phyloP scores from a whole-genome alignment of 2,888 invertebrate genomes.

The Epiblema foenella region DNA sequence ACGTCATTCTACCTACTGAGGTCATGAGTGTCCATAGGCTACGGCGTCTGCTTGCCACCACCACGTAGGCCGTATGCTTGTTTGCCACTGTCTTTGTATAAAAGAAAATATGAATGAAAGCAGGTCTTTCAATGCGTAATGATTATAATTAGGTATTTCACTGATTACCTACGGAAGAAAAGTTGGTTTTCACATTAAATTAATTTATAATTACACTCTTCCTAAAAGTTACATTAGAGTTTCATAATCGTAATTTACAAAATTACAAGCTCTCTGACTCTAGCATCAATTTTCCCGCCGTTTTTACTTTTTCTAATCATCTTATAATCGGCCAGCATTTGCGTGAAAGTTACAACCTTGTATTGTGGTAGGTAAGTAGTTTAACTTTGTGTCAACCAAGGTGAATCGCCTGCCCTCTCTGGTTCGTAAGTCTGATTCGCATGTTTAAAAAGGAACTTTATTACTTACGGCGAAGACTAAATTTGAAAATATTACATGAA shows the following conservation, averaged over 20 bases:
- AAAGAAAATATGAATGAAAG: neutral
- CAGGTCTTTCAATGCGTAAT: neutral
- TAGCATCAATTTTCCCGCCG: no score
- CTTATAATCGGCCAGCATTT: constrained; percentile 38
- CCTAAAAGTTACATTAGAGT: no score
- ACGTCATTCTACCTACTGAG: no score
- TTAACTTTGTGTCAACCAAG: constrained; percentile 39
- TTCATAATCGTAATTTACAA: constrained; percentile 9
- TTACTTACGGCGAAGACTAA: neutral
- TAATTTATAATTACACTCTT: no score
- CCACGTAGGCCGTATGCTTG: no score
- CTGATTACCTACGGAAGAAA: neutral
- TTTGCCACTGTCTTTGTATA: no score
- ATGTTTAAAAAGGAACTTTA: neutral
- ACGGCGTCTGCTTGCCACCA: no score
- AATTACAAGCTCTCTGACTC: no score
- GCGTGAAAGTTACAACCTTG: constrained; percentile 42
- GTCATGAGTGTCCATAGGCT: no score
- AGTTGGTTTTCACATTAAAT: no score
- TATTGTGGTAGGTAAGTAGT: constrained; percentile 36
- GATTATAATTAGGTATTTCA: neutral
- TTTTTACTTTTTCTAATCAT: constrained; percentile 40
- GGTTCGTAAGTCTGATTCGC: constrained; percentile 9
- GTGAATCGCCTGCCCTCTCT: constrained; percentile 25
- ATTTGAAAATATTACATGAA: neutral